A percentile compares a stretch with the other conserved stretches of the same genome.
Evolutionary conservation across 2,113 vertebrate genomes (phyloP).

Genomic region (Odocoileus hemionus): DNA sequence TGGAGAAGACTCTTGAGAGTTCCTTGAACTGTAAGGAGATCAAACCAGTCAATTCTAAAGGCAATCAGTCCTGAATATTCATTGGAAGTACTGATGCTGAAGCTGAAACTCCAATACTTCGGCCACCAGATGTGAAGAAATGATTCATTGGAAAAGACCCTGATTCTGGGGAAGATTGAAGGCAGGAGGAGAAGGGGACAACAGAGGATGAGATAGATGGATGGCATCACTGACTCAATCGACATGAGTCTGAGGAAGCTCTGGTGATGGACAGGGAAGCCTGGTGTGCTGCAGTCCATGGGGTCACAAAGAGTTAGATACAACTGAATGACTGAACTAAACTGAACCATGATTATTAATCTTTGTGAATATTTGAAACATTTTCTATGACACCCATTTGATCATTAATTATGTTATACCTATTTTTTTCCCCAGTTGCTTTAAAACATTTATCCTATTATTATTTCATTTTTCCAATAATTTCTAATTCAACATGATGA

Average conservation of each 20-base stretch:
- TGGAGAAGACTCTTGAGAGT: background rate
- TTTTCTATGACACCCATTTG: background rate
- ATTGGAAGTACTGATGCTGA: background rate
- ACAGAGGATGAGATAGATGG: background rate
- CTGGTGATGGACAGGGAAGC: background rate
- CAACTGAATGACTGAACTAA: fast-evolving
- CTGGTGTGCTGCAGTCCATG: background rate
- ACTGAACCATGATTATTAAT: background rate
- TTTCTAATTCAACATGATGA: background rate
- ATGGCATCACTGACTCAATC: background rate
- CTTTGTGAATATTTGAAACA: background rate
- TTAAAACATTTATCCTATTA: background rate
- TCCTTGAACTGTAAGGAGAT: background rate
- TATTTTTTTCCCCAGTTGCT: background rate
- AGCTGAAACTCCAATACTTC: background rate
- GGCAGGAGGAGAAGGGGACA: background rate
- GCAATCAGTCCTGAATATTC: background rate
- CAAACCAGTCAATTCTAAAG: background rate
- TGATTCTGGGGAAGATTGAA: background rate
- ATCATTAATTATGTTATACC: background rate
- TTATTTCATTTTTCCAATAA: background rate
- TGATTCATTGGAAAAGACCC: background rate
- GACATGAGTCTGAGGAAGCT: background rate
- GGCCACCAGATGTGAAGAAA: background rate
- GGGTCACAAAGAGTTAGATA: fast-evolving